Base-by-base conservation (phyloP, 2,113 vertebrate genomes). In the Pelecanoides urinatrix region DNA sequence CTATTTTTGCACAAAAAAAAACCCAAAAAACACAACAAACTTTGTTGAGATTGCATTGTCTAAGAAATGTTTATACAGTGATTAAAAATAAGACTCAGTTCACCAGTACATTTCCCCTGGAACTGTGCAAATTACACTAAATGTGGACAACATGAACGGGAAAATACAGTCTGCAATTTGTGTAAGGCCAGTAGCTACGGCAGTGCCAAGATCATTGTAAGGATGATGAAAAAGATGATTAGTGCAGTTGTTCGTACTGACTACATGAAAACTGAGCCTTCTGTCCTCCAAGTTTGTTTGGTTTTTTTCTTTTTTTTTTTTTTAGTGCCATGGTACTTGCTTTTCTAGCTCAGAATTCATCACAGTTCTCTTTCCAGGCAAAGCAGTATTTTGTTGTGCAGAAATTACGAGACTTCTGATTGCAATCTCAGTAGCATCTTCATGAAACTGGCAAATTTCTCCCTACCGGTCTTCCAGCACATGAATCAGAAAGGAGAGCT, bases 271-370 rank as follows among this genome's bases (percentile, higher is more conserved):
- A 56, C 5, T 26, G 78, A 85, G 14, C 3, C 11, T 73, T 34
- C 4, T 50, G 2, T 82, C 22, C 8, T 52, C 5, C 11, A 30
- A 16, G 0, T 12, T 70, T 36, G 21, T 9, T 11, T 45, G 8
- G 38, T 44, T 40, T 77, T 62, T n/a, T 4, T 10, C 9, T 45
- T 45, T 40, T 77, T n/a, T 4, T 10, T 11, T 45, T 45, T 40
- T 77, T 62, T n/a, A n/a, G 2, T 73, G 21, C 2, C 3, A 18
- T 4, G 13, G 13, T 45, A 0, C 13, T 73, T 70, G 7, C 6
- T 78, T 87, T 62, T 53, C 50, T 56, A 21, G 36, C 8, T 77
- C 40, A 70, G 34, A 81, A 77, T 58, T 81, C 10, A 62, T 55
- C 47, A 53, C 6, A 38, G 4, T 49, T 78, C 2, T 67, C 8